Conservation (phyloP, 2,113 vertebrate species). For the Cyphomyrus plagiostoma region DNA sequence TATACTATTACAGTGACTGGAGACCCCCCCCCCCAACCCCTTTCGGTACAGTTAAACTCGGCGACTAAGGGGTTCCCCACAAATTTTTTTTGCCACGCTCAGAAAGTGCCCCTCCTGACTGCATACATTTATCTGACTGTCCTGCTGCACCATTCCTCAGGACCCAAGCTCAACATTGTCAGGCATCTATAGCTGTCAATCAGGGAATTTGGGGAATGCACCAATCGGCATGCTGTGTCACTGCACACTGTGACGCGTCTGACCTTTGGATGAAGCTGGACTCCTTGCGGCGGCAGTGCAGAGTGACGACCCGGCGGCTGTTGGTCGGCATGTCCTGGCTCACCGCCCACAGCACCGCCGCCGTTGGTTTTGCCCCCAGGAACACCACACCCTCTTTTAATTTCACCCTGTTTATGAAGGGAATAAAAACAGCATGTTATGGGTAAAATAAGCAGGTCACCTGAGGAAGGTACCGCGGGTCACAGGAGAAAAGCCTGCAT, state of each 20-base stretch:
- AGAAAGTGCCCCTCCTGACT: not conserved
- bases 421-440: not conserved
- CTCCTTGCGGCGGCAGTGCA: constrained; percentile 74
- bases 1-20: not conserved
- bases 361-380: constrained; percentile 72
- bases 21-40: not conserved
- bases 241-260: constrained; percentile 19
- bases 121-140: not conserved
- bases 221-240: not conserved
- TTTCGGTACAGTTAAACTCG: not conserved
- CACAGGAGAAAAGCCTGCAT: not conserved
- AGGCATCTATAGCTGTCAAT: not conserved
- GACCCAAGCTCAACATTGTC: not conserved
- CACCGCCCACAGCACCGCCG: constrained; percentile 77
- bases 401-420: constrained; percentile 71
- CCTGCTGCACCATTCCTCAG: not conserved
- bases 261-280: constrained; percentile 65
- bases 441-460: not conserved
- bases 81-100: not conserved
- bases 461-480: not conserved
- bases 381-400: constrained; percentile 80
- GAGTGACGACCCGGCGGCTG: constrained; percentile 69
- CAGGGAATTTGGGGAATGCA: not conserved
- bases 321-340: constrained; percentile 64
- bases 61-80: not conserved